Evolutionary conservation across 2,797 vertebrate genomes (phyloP), one percentile per base, ranked within the genome.

Genomic region (Atherinosoma microstoma): DNA sequence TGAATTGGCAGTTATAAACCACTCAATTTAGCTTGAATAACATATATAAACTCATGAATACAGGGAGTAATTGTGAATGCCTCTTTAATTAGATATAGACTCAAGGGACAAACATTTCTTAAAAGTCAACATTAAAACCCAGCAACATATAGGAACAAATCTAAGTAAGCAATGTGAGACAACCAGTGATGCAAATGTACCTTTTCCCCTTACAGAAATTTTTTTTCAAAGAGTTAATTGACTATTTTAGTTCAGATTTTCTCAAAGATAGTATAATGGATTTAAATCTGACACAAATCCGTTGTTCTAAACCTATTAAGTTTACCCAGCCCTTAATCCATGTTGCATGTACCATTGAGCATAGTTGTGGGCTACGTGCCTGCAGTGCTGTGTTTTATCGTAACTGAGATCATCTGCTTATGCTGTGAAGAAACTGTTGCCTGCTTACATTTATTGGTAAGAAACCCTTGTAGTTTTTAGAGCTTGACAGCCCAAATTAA

Each of bases 261-360:
- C 32, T 73, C 42, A 78, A 61, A 75, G 40, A 64, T 62, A 58
- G 5, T 34, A 65, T 69, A 56, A 51, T 66, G 20, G 58, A 76
- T 83, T 89, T 86, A 79, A 86, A 83, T 85, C 61, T 73, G 58
- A 34, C 70, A 73, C 53, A 58, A 68, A 81, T 83, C 75, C 58
- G 58, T 68, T 70, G 58, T 74, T 84, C 29, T 90, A 91, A 91
- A 88, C 82, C 81, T 73, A 72, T 89, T 90, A 89, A 78, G 76
- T 77, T 42, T 79, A 63, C 38, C 75, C 70, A 64, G 58, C n/a
- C 58, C n/a, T 60, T 91, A 87, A 87, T 89, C 78, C 81, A 67
- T 2, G 6, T 42, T 64, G 67, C 64, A 29, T 80, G 35, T 71
- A 56, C 30, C 42, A 35, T 64, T 83, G 71, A 72, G 45, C 16